Percentiles rank a stretch among this genome's conserved stretches.
phyloP scores from a whole-genome alignment of 2,888 invertebrate species.

The Rhorus exstirpatorius region DNA sequence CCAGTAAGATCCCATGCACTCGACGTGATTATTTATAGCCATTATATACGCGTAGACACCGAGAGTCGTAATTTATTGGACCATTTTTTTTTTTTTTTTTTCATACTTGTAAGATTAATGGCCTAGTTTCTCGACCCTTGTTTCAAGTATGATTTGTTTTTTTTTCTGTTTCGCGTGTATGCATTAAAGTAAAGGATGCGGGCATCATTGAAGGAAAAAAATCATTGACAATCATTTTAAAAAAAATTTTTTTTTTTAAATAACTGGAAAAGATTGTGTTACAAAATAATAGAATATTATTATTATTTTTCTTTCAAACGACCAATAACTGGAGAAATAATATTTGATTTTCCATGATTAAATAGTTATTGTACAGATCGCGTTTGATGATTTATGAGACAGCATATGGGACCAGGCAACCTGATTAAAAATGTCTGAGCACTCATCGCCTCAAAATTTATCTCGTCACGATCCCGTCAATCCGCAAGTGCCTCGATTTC shows the following conservation, averaged over 20 bases:
- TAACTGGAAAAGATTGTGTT: no score
- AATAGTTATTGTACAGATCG: not conserved
- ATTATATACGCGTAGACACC: not conserved
- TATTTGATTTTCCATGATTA: not conserved
- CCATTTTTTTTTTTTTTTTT: no score
- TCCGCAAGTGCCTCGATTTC: conserved; percentile 50
- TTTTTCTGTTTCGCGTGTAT: conserved; percentile 12
- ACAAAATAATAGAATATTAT: no score
- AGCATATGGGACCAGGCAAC: conserved; percentile 1
- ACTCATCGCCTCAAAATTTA: conserved; percentile 20
- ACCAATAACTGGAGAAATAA: no score
- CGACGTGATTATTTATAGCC: conserved; percentile 33
- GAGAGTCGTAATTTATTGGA: conserved; percentile 16
- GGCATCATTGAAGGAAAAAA: not conserved
- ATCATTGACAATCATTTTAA: no score
- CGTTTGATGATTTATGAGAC: conserved; percentile 29
- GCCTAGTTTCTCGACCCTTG: conserved; percentile 5
- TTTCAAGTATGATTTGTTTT: conserved; percentile 13
- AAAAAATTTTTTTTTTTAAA: no score
- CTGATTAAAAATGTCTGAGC: conserved; percentile 25
- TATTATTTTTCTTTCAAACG: no score
- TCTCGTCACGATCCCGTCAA: conserved; percentile 40
- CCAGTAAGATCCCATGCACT: conserved; percentile 79
- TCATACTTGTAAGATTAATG: conserved; percentile 33
- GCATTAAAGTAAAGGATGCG: not conserved